Evolutionary conservation across 2,888 invertebrate species (phyloP).

Genomic region (Laspeyria flexula): DNA sequence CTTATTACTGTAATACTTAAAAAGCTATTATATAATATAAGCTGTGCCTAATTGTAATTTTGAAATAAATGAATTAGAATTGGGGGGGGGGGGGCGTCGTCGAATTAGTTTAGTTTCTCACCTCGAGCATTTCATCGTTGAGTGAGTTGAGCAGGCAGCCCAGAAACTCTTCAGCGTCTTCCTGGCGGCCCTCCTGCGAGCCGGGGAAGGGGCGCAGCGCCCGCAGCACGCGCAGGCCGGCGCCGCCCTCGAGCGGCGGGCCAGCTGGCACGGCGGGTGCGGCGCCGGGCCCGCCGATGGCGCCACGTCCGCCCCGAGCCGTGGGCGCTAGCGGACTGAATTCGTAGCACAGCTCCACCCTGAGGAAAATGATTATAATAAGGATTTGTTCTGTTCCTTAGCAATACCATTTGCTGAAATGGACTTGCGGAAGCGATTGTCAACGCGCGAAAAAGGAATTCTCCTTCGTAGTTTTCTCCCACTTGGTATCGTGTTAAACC

Average conservation of each 20-base stretch:
- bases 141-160: constrained; percentile 96
- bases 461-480: too few species aligned
- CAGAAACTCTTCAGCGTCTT: constrained; percentile 99
- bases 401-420: too few species aligned
- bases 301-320: constrained; percentile 71
- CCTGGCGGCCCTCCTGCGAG: constrained; percentile 94
- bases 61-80: too few species aligned
- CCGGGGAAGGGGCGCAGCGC: constrained; percentile 88
- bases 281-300: constrained; percentile 55
- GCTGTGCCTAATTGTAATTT: too few species aligned
- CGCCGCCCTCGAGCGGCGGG: constrained; percentile 95
- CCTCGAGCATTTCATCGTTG: constrained; percentile 98
- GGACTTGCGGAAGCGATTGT: too few species aligned
- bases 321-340: constrained; percentile 88
- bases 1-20: too few species aligned
- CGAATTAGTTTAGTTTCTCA: constrained; percentile 67
- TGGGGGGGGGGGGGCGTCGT: too few species aligned
- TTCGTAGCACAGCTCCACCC: constrained; percentile 92
- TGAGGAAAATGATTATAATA: constrained; percentile 51
- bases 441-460: too few species aligned
- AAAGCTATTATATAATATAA: too few species aligned
- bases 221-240: constrained; percentile 93
- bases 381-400: too few species aligned
- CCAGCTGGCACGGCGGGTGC: constrained; percentile 87
- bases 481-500: too few species aligned